Percentiles rank a stretch among this genome's conserved stretches.
phyloP scores from a whole-genome alignment of 2,797 vertebrate genomes.

The Peromyscus melanophrys region DNA sequence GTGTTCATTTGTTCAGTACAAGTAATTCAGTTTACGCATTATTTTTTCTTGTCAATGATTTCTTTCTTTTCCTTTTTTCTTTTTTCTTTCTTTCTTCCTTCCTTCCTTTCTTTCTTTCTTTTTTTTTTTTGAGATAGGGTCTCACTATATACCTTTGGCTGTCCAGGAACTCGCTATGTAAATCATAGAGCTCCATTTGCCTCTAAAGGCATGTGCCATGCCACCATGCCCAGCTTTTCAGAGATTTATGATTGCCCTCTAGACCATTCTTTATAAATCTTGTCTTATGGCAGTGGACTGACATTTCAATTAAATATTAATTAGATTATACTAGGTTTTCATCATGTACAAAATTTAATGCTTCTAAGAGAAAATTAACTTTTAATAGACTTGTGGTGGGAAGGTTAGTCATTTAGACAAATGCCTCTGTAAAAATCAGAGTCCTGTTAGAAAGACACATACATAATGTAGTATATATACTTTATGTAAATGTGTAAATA shows the following conservation, averaged over 20 bases:
- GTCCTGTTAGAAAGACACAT: slow-evolving; percentile 48
- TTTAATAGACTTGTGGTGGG: neutral
- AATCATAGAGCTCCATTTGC: neutral
- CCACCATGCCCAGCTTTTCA: neutral
- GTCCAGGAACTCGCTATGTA: neutral
- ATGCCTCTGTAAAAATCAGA: neutral
- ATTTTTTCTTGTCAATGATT: slow-evolving; percentile 36
- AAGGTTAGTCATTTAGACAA: neutral
- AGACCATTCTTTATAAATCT: slow-evolving; percentile 39
- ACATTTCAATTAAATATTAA: slow-evolving; percentile 54
- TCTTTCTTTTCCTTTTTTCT: neutral
- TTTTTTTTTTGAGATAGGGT: neutral
- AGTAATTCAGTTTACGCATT: slow-evolving; percentile 23
- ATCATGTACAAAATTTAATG: slow-evolving; percentile 23
- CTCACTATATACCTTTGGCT: neutral
- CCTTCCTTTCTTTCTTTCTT: too few species aligned
- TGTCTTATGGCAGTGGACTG: neutral
- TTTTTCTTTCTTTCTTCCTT: neutral
- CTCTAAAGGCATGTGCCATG: neutral
- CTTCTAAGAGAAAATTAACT: slow-evolving; percentile 34
- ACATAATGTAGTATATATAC: neutral
- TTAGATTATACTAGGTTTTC: slow-evolving; percentile 48
- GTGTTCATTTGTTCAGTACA: slow-evolving; percentile 59
- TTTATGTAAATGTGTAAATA: neutral
- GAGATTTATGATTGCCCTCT: neutral